A percentile compares a stretch with the other conserved stretches of the same genome.
These are phyloP conservation scores for Neodiprion virginianus DNA, from an alignment of 1,140 invertebrate genomes.

Conservation along the genomic window DNA sequence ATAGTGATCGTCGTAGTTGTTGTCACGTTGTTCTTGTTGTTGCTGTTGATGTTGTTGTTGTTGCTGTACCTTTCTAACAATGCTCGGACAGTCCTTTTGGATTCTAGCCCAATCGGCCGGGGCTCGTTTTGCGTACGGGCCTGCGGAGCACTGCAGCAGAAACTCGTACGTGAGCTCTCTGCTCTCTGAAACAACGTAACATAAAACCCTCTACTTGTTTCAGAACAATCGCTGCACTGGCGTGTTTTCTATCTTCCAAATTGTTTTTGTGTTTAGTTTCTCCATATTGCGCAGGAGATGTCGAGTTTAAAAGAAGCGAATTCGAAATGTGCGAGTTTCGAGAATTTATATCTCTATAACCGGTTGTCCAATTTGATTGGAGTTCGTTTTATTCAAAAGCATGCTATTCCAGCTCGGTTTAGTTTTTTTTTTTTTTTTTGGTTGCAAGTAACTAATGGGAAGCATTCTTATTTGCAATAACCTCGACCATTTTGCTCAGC, in stretches of 20 bases:
- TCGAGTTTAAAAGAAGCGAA: constrained; percentile 26
- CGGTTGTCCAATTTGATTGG: too few species aligned
- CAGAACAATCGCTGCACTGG: not conserved
- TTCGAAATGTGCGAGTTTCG: constrained; percentile 11
- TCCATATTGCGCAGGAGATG: constrained; percentile 40
- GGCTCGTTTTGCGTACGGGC: constrained; percentile 61
- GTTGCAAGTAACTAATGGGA: too few species aligned
- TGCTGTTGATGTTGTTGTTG: constrained; percentile 37
- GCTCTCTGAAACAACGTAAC: constrained; percentile 36
- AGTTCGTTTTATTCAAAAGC: too few species aligned
- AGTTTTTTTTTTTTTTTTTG: too few species aligned
- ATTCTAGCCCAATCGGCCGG: constrained; percentile 65
- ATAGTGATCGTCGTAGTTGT: too few species aligned
- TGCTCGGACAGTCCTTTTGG: constrained; percentile 60
- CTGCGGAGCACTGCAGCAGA: constrained; percentile 62
- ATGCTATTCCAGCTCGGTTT: too few species aligned
- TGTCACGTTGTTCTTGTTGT: constrained; percentile 11
- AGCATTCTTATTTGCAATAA: too few species aligned
- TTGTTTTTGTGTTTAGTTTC: constrained; percentile 21
- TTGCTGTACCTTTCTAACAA: constrained; percentile 62
- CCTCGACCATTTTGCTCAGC: too few species aligned
- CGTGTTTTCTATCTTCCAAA: not conserved
- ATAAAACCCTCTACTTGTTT: not conserved
- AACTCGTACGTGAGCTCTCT: constrained; percentile 63
- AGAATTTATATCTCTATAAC: too few species aligned